These are phyloP conservation scores for Diarsia dahlii DNA, from an alignment of 2,888 invertebrate species.

Conservation along the genomic window DNA sequence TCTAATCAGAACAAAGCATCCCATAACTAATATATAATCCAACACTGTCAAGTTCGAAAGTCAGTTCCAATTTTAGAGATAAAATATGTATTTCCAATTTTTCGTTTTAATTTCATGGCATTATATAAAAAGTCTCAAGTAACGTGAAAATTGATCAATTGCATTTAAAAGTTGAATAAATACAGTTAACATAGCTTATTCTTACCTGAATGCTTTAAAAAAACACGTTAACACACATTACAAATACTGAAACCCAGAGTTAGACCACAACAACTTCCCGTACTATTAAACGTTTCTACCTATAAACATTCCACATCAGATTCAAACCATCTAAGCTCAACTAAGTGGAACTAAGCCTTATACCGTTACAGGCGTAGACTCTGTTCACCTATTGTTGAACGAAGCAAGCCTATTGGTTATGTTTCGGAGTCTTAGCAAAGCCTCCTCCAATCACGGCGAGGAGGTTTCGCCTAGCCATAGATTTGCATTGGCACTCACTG, in stretches of 20 bases:
- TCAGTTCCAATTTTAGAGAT: too few species aligned
- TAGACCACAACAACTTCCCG: neutral
- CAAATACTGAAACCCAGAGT: neutral
- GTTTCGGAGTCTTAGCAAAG: conserved; percentile 63
- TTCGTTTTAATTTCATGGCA: too few species aligned
- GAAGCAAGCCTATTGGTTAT: conserved; percentile 75
- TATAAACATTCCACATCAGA: neutral
- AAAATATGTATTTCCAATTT: too few species aligned
- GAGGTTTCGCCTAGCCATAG: conserved; percentile 79
- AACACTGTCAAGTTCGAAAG: too few species aligned
- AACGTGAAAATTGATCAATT: neutral
- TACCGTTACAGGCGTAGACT: conserved; percentile 79
- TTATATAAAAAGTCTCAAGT: too few species aligned
- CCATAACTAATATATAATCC: too few species aligned
- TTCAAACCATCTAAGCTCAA: conserved; percentile 36
- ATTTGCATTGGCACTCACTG: conserved; percentile 68
- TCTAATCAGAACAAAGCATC: neutral
- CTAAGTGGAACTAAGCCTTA: conserved; percentile 58
- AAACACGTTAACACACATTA: too few species aligned
- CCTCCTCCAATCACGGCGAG: conserved; percentile 83
- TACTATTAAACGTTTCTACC: conserved; percentile 8
- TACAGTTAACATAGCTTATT: neutral
- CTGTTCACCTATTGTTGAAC: conserved; percentile 82
- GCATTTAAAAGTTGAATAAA: neutral
- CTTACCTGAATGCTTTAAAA: neutral